A percentile compares a stretch with the other conserved stretches of the same genome.
Evolutionary conservation across 2,888 invertebrate genomes (phyloP).

Genomic region (Urechis unicinctus): DNA sequence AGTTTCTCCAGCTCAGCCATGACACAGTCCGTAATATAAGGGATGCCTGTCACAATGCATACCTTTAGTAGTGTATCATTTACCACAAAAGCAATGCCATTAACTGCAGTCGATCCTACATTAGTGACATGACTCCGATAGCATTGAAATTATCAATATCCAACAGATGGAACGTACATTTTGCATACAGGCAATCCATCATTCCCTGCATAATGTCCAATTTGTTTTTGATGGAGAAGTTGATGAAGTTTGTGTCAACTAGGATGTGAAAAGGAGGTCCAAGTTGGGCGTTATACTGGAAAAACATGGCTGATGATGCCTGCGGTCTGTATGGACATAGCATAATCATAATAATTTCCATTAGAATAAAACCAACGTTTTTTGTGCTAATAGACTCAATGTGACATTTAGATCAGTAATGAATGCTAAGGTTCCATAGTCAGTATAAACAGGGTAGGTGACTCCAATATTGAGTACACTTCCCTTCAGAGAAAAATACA

Average conservation of each 20-base stretch:
- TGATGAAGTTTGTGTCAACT: conserved; percentile 96
- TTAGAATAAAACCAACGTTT: neutral
- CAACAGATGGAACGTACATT: conserved; percentile 58
- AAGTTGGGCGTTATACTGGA: conserved; percentile 94
- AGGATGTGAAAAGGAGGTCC: conserved; percentile 97
- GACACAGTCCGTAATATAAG: conserved; percentile 97
- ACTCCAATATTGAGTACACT: too few relatives aligned
- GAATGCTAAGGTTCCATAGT: too few relatives aligned
- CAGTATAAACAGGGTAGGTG: too few relatives aligned
- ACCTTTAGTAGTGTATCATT: too few relatives aligned
- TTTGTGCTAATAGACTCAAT: too few relatives aligned
- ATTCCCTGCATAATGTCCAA: conserved; percentile 92
- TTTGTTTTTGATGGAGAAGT: conserved; percentile 96
- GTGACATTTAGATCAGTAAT: too few relatives aligned
- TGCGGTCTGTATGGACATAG: conserved; percentile 42
- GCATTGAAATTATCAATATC: too few relatives aligned
- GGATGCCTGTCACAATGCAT: too few relatives aligned
- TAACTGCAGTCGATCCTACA: neutral
- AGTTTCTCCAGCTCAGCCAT: conserved; percentile 95
- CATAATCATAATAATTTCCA: neutral
- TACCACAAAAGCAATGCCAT: neutral
- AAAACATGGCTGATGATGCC: conserved; percentile 82
- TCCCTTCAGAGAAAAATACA: too few relatives aligned
- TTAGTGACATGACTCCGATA: neutral
- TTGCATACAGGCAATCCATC: conserved; percentile 99